These are phyloP conservation scores for Sula dactylatra DNA, from an alignment of 2,113 vertebrate species.

Conservation along the genomic window DNA sequence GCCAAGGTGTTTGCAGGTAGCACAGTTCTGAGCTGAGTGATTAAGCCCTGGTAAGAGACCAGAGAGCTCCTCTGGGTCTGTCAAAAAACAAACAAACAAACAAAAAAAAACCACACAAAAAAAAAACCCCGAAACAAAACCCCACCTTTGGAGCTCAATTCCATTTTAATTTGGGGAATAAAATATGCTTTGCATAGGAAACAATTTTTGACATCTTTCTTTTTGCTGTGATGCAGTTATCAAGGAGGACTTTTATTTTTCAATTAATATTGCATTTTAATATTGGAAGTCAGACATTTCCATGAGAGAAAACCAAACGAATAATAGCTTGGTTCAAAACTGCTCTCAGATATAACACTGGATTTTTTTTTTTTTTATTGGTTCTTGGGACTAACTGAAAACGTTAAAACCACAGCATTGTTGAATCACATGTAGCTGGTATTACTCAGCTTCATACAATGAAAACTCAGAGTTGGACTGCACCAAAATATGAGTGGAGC, in stretches of 20 bases:
- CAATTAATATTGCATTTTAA: neutral
- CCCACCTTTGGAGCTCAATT: neutral
- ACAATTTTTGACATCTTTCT: neutral
- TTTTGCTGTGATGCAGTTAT: neutral
- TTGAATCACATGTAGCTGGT: neutral
- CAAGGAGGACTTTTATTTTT: neutral
- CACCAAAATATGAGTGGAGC: neutral
- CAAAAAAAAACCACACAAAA: no score
- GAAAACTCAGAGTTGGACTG: neutral
- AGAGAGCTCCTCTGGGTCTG: neutral
- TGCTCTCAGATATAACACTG: neutral
- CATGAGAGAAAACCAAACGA: neutral
- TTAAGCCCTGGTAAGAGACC: neutral
- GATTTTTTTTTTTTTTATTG: neutral
- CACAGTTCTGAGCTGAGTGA: neutral
- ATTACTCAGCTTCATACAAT: neutral
- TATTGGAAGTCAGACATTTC: neutral
- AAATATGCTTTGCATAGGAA: neutral
- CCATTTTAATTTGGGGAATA: neutral
- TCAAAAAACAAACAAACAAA: neutral
- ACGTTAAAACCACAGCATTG: neutral
- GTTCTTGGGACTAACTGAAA: neutral
- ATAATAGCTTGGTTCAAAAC: neutral
- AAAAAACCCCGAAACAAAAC: neutral
- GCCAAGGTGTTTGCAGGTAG: neutral